Evolutionary conservation across 2,113 vertebrate genomes (phyloP), one percentile per base, ranked within the genome.

Genomic region (Zootoca vivipara): DNA sequence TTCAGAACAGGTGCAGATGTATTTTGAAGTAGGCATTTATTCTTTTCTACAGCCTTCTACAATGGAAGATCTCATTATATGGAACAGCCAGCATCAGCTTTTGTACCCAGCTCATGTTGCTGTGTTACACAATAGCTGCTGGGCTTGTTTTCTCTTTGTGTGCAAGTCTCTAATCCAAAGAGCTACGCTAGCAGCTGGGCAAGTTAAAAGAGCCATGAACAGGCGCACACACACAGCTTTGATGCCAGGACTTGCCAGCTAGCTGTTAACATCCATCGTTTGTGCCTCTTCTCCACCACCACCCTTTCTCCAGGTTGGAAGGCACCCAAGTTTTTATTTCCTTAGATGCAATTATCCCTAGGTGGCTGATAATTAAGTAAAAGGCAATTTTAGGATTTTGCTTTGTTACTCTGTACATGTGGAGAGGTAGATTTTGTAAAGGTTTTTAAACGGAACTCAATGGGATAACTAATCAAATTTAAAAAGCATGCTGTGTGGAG

Each of bases 71-170:
- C n/a, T 70, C 18, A 78, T 67, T 80, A 35, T 80, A 38, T 72
- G n/a, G 58, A 62, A 64, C 56, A 64, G 26, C 33, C 52, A 75
- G 35, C 42, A 30, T 69, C 72, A 33, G 46, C 74, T 58, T 72
- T 72, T 87, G 77, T 28, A 80, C 15, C n/a, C 77, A 80, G 77
- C n/a, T 78, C 46, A 56, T 80, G 77, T 80, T 87, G 46, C 40
- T 78, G 65, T 70, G 33, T 85, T 87, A 56, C 42, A 70, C 75
- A 80, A 80, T 79, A 87, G 46, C 65, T 80, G 64, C 40, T 79
- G 85, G 64, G 30, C 64, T 87, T 80, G 85, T 80, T 87, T 86
- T 80, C 42, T 80, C n/a, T 87, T 80, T 33, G 46, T 70, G n/a
- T 70, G 75, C 75, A 86, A 70, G n/a, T 70, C 77, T 79, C 24